Evolutionary conservation across 2,113 vertebrate genomes (phyloP), one percentile per base, ranked within the genome.

Genomic region (Rana temporaria): DNA sequence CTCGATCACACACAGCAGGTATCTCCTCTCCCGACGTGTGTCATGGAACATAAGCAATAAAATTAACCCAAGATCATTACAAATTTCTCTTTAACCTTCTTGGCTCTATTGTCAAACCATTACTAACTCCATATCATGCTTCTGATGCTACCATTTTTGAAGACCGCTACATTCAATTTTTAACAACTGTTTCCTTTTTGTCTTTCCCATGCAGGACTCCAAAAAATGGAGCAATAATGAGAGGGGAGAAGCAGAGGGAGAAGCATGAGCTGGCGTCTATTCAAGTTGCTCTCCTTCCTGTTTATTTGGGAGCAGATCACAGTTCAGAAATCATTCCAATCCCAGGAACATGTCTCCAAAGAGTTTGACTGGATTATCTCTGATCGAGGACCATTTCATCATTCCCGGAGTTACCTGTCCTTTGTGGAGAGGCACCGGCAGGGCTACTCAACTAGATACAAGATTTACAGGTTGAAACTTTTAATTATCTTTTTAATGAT

Each of bases 221-320:
- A 94, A 93, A 98, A 94, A 96, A 99, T 99, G 98, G 97, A 99
- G 97, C 96, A 96, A 99, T 97, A 99, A 99, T 99, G 98, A 99
- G 95, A 97, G 96, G 96, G 94, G 95, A 96, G 95, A 96, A 96
- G 97, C 95, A 96, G 95, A 96, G 95, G 94, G 97, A 97, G 97
- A 99, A 99, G 97, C 97, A 99, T 99, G 98, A 98, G 98, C 98
- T 99, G 98, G 97, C 98, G 98, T 96, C 95, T 97, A 96, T 96
- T 96, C 98, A 96, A 98, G 97, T 96, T 99, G 95, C 97, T 98
- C 96, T 99, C 96, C 96, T 96, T 99, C 96, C 98, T 99, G 96
- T 98, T 99, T 98, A 94, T 99, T 98, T 99, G 98, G 97, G 96
- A 98, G 94, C 96, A 94, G 97, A 96, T 98, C 95, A 95, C 96